Evolutionary conservation across 2,113 vertebrate species (phyloP).

Genomic region (Arvicanthis niloticus): DNA sequence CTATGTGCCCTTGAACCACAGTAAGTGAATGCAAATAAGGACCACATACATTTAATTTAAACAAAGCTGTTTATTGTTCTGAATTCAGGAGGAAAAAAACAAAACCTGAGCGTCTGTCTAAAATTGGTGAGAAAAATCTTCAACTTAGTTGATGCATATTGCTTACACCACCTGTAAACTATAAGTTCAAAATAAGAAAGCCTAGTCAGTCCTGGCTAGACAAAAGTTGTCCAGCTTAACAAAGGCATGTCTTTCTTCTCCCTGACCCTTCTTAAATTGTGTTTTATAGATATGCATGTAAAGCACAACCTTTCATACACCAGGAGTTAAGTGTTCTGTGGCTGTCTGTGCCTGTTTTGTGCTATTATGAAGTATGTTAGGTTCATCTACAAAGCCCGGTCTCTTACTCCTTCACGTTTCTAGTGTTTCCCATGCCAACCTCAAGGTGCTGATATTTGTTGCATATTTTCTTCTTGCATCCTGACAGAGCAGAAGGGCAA

Average conservation of each 20-base stretch:
- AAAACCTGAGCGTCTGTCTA: background rate
- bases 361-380: background rate
- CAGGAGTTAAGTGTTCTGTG: background rate
- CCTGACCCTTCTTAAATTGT: background rate
- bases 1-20: slow-evolving; percentile 60
- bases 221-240: background rate
- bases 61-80: slow-evolving; percentile 13
- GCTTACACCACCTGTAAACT: background rate
- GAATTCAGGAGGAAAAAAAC: background rate
- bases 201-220: background rate
- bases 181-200: background rate
- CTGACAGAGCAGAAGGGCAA: background rate
- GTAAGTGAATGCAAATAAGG: slow-evolving; percentile 58
- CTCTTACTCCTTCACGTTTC: background rate
- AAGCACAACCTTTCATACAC: background rate
- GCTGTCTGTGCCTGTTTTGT: background rate
- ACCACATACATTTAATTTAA: background rate
- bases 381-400: background rate
- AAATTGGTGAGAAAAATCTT: background rate
- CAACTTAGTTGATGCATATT: background rate
- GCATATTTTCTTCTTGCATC: background rate
- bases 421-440: background rate
- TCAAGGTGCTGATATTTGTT: background rate
- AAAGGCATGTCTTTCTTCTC: fast-evolving
- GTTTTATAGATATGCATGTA: background rate